Percentiles rank a stretch among this genome's conserved stretches.
phyloP scores from a whole-genome alignment of 2,888 invertebrate species.

The Melolontha melolontha region DNA sequence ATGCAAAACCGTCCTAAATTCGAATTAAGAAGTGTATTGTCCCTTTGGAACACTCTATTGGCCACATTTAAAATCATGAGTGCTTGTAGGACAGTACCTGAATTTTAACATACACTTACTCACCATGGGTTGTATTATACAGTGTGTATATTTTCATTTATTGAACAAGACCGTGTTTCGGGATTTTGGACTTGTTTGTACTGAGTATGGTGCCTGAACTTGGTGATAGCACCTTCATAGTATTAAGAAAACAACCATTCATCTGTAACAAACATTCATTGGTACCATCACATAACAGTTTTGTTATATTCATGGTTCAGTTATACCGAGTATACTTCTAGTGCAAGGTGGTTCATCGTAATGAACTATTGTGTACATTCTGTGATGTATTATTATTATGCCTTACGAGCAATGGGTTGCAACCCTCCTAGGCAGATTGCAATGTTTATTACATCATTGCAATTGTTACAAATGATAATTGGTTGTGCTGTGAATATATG shows the following conservation, averaged over 20 bases:
- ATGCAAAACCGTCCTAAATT: constrained; percentile 94
- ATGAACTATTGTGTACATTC: constrained; percentile 95
- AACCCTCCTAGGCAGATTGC: constrained; percentile 86
- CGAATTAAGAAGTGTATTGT: constrained; percentile 87
- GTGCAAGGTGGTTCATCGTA: constrained; percentile 93
- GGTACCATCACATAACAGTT: constrained; percentile 97
- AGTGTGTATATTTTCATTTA: constrained; percentile 95
- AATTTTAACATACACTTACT: constrained; percentile 87
- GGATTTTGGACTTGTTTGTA: constrained; percentile 99
- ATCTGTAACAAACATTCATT: constrained; percentile 96
- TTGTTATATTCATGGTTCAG: constrained; percentile 95
- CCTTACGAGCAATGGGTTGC: constrained; percentile 85
- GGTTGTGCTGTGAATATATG: constrained; percentile 93
- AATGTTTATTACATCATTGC: constrained; percentile 91
- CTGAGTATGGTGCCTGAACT: constrained; percentile 96
- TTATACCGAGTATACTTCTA: constrained; percentile 89
- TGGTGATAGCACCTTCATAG: constrained; percentile 95
- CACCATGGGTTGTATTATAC: constrained; percentile 96
- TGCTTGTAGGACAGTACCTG: constrained; percentile 91
- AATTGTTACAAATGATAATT: constrained; percentile 93
- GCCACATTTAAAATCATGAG: constrained; percentile 97
- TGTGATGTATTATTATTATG: constrained; percentile 94
- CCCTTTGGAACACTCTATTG: constrained; percentile 91
- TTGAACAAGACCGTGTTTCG: constrained; percentile 90
- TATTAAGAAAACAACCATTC: constrained; percentile 91